phyloP scores from a whole-genome alignment of 2,888 invertebrate genomes.

The Spatulosminthurus flaviceps region DNA sequence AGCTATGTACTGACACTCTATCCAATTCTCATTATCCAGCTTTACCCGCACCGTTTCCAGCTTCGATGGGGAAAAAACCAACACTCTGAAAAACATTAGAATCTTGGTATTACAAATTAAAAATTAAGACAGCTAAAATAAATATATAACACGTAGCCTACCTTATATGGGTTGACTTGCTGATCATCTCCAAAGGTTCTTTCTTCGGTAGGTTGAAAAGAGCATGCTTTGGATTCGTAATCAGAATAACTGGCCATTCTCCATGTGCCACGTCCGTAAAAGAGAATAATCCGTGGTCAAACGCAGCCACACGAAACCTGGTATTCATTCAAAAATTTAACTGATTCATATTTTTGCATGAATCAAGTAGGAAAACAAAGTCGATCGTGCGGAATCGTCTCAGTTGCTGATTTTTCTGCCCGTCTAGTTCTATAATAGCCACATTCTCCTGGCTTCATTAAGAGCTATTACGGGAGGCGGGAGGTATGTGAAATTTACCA shows the following conservation, averaged over 20 bases:
- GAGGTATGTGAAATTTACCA: too few relatives aligned
- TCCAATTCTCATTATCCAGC: slow-evolving; percentile 75
- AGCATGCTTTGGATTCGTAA: slow-evolving; percentile 92
- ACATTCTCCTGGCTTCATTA: too few relatives aligned
- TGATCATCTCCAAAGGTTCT: slow-evolving; percentile 76
- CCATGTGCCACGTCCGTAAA: slow-evolving; percentile 81
- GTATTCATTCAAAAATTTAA: background rate
- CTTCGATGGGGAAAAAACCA: slow-evolving; percentile 78
- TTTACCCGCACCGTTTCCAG: slow-evolving; percentile 75
- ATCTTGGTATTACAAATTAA: background rate
- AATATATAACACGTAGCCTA: slow-evolving; percentile 65
- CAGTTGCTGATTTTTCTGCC: too few relatives aligned
- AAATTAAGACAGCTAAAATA: background rate
- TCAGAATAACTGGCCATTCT: slow-evolving; percentile 82
- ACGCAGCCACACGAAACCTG: slow-evolving; percentile 81
- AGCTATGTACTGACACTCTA: slow-evolving; percentile 71
- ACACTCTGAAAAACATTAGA: slow-evolving; percentile 70
- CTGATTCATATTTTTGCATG: background rate
- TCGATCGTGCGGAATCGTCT: too few relatives aligned
- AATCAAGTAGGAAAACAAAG: too few relatives aligned
- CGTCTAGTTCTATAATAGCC: too few relatives aligned
- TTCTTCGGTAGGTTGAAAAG: slow-evolving; percentile 76
- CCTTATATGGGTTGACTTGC: slow-evolving; percentile 80
- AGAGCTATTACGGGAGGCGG: too few relatives aligned
- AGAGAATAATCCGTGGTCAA: slow-evolving; percentile 88